Evolutionary conservation across 1,140 invertebrate genomes (phyloP).

Genomic region (Himalopsyche phryganea): DNA sequence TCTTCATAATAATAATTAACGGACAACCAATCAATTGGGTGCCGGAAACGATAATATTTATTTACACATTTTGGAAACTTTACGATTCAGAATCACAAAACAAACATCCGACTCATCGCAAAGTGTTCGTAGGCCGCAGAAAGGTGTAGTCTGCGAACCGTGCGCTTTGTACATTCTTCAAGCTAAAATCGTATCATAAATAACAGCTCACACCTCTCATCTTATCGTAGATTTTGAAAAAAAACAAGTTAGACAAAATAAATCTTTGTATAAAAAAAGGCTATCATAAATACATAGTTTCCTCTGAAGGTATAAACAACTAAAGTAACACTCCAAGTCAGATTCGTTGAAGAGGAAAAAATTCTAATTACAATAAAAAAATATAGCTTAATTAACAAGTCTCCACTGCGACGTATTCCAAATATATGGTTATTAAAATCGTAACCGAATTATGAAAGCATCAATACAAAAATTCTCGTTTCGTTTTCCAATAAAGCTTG

Average conservation of each 20-base stretch:
- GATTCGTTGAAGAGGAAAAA: constrained; percentile 23
- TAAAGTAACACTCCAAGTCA: constrained; percentile 23
- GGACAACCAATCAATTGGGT: too few relatives aligned
- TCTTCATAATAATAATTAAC: background rate
- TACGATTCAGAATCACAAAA: background rate
- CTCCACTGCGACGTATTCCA: constrained; percentile 1
- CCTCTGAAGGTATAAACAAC: constrained; percentile 11
- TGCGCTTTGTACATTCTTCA: constrained; percentile 3
- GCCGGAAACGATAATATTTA: background rate
- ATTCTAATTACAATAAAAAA: background rate
- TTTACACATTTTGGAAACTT: background rate
- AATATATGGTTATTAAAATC: too few relatives aligned
- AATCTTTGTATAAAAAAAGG: constrained; percentile 32
- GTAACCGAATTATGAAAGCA: too few relatives aligned
- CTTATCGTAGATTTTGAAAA: constrained; percentile 14
- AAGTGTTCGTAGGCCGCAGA: too few relatives aligned
- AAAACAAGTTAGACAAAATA: constrained; percentile 33
- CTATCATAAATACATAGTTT: constrained; percentile 24
- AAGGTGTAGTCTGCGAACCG: too few relatives aligned
- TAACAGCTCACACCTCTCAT: constrained; percentile 23
- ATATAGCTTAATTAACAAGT: constrained; percentile 3
- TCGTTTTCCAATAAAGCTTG: too few relatives aligned
- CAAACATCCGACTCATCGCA: too few relatives aligned
- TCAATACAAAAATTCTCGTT: too few relatives aligned
- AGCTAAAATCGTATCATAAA: constrained; percentile 28